Conservation (phyloP, 2,888 invertebrate species). For the Bellardia pandia region DNA sequence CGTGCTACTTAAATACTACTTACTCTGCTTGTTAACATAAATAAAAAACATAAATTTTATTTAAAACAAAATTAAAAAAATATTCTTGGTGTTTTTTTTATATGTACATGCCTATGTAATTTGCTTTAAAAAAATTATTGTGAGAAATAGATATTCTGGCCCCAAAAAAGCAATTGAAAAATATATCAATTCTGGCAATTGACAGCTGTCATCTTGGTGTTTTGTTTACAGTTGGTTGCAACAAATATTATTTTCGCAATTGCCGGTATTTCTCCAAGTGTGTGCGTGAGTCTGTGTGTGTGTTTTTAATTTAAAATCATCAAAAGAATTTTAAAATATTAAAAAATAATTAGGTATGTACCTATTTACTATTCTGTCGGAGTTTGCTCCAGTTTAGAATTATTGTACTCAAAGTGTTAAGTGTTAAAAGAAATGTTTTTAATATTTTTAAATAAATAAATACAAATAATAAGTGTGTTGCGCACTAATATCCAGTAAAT, state of each 20-base stretch:
- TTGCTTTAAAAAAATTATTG: neutral
- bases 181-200: constrained; percentile 45
- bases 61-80: no score
- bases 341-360: neutral
- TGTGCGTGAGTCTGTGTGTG: neutral
- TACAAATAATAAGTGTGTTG: neutral
- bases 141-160: constrained; percentile 41
- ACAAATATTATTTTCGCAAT: constrained; percentile 24
- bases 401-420: constrained; percentile 49
- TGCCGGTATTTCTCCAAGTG: constrained; percentile 47
- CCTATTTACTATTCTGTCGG: constrained; percentile 29
- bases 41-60: no score
- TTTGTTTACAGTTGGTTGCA: neutral
- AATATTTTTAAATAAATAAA: constrained; percentile 22
- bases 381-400: constrained; percentile 50
- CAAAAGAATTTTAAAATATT: constrained; percentile 22
- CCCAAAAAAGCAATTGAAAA: constrained; percentile 46
- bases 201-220: constrained; percentile 63
- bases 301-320: neutral
- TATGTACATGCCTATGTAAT: neutral
- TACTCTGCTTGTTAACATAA: no score
- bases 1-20: no score
- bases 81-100: no score
- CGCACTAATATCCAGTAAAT: neutral
- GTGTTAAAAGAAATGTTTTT: constrained; percentile 54